Base-by-base conservation (phyloP, 2,888 invertebrate species). In the Xylota segnis region DNA sequence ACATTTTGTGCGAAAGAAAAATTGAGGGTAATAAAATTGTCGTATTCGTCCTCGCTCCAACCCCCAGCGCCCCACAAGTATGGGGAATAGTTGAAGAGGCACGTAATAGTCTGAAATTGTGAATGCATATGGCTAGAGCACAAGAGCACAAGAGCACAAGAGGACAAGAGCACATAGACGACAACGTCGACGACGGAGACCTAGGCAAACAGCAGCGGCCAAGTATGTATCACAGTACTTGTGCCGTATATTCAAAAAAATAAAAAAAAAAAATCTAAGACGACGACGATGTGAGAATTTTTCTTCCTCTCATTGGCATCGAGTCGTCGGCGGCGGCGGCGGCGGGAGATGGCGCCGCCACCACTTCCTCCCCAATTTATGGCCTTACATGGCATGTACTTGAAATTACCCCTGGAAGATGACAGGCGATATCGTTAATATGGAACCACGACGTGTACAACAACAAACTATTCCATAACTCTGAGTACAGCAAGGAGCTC, bases 71-170 rank as follows among this genome's bases (percentile, higher is more conserved):
- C 45, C n/a, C 56, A 59, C 59, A 29, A 74, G 43, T 43, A 63
- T 29, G 56, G 18, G 56, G 34, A 77, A 79, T 83, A 78, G 79
- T 74, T 78, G 63, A 79, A 68, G 78, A 74, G 68, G 61, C 78
- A 78, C 72, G 77, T 83, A 78, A 83, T 74, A 74, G 79, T 79
- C 78, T 79, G 78, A 79, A 78, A 79, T 83, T 83, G 83, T 68
- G 59, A 79, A 83, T 79, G 68, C 83, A 78, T 43, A 74, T 61
- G 37, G 66, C 58, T 34, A 58, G 34, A 43, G 34, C 34, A 32
- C 32, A 32, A 6, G 7, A 23, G 23, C 23, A 23, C 23, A 5
- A 54, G 34, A 43, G 34, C 37, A 18, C 27, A 47, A 6, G 7
- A 23, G 23, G 2, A 23, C 23, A 5, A 54, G 34, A 43, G 34